A percentile compares a stretch with the other conserved stretches of the same genome.
These are phyloP conservation scores for Brachypteracias leptosomus DNA, from an alignment of 2,113 vertebrate genomes.

Conservation along the genomic window DNA sequence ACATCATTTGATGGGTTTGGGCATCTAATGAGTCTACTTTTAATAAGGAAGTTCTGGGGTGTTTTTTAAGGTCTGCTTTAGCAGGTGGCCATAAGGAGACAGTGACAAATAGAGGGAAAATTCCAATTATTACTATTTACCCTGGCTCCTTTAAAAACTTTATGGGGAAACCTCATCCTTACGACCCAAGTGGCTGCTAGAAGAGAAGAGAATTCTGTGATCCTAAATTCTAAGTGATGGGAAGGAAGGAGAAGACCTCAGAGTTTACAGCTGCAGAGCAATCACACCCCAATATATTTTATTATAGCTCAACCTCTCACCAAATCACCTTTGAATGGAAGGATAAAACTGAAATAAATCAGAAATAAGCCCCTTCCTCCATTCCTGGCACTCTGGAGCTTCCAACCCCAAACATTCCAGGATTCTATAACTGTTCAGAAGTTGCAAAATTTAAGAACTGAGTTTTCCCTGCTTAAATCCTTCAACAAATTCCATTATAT, in stretches of 20 bases:
- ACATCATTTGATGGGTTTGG: fast-evolving
- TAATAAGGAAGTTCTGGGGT: too few relatives aligned
- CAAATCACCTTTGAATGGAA: not conserved
- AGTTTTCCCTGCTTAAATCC: not conserved
- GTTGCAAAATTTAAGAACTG: not conserved
- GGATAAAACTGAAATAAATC: not conserved
- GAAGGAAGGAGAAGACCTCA: not conserved
- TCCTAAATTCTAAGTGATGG: too few relatives aligned
- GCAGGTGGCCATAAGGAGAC: not conserved
- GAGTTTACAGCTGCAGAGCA: not conserved
- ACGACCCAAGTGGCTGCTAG: not conserved
- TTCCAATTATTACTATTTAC: not conserved
- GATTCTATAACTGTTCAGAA: not conserved
- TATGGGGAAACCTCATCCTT: not conserved
- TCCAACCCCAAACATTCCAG: too few relatives aligned
- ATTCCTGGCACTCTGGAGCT: too few relatives aligned
- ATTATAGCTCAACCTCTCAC: not conserved
- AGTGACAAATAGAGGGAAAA: not conserved
- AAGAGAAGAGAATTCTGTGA: too few relatives aligned
- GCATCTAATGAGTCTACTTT: not conserved
- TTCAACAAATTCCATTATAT: not conserved
- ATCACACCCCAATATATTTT: fast-evolving
- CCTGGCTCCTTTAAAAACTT: not conserved
- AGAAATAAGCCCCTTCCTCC: not conserved
- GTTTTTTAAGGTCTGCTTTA: not conserved